These are phyloP conservation scores for Sinocyclocheilus anshuiensis DNA, from an alignment of 2,113 vertebrate species.

Conservation along the genomic window DNA sequence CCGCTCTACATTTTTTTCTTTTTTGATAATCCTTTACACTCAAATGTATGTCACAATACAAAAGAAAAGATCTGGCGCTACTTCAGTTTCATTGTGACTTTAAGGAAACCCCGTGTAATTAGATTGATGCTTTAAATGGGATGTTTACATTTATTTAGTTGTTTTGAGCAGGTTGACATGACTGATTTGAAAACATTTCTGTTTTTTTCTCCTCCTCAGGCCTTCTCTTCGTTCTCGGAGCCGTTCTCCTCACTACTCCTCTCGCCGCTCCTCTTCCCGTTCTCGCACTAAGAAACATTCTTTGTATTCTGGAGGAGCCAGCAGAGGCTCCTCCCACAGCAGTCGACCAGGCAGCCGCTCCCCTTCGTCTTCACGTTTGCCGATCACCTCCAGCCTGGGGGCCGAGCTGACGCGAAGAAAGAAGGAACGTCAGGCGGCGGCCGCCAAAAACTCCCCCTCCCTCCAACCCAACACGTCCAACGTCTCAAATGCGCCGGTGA, in stretches of 20 bases:
- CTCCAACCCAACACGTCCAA: constrained; percentile 67
- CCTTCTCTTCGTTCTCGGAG: constrained; percentile 92
- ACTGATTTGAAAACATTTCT: constrained; percentile 2
- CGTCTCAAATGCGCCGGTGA: constrained; percentile 54
- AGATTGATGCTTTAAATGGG: not conserved
- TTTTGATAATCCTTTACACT: not conserved
- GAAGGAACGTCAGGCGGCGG: constrained; percentile 89
- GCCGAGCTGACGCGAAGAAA: constrained; percentile 93
- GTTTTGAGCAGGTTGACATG: not conserved
- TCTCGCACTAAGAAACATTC: constrained; percentile 91
- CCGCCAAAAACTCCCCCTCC: constrained; percentile 82
- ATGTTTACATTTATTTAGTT: not conserved
- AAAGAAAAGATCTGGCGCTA: not conserved
- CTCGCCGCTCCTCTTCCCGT: constrained; percentile 84
- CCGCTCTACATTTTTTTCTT: no score
- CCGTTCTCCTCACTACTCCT: constrained; percentile 83
- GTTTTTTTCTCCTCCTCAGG: constrained; percentile 65
- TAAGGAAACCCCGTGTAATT: not conserved
- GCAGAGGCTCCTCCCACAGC: constrained; percentile 40
- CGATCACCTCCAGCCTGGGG: constrained; percentile 91
- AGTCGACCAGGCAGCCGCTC: constrained; percentile 90
- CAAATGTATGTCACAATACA: not conserved
- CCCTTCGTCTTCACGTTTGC: constrained; percentile 83
- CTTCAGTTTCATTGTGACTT: not conserved
- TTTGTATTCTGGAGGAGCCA: constrained; percentile 71